Conservation (phyloP, 2,797 vertebrate genomes). For the Sphenopsis melanotis region DNA sequence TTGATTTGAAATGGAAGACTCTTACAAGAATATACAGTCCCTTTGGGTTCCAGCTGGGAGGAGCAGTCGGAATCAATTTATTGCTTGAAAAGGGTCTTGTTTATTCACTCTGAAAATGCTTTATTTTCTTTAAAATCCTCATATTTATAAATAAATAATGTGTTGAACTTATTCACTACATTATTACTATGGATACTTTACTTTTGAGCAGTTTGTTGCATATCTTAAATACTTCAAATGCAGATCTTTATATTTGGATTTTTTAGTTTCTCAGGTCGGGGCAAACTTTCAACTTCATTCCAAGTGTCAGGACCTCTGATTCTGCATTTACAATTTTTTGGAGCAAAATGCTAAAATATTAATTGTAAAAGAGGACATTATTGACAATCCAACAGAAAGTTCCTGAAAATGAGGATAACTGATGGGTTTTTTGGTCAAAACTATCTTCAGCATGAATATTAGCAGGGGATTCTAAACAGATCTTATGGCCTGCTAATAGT, state of each 20-base stretch:
- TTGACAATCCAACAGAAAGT: neutral
- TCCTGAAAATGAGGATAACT: neutral
- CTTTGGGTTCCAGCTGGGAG: constrained; percentile 33
- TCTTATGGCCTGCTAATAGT: neutral
- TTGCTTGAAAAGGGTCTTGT: neutral
- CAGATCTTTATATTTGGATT: neutral
- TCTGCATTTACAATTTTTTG: neutral
- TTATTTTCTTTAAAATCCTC: neutral
- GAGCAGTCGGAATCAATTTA: neutral
- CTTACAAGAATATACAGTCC: constrained; percentile 20
- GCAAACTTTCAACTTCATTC: neutral
- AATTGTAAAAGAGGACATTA: neutral
- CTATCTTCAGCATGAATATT: neutral
- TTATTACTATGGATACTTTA: neutral
- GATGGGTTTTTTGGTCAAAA: neutral
- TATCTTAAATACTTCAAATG: neutral
- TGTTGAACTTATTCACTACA: neutral
- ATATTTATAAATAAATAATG: constrained; percentile 27
- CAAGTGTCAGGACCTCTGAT: neutral
- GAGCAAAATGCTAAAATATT: neutral
- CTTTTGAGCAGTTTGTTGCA: neutral
- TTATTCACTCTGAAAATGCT: constrained; percentile 8
- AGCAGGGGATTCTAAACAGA: neutral
- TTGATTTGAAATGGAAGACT: constrained; percentile 45
- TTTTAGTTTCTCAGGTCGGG: neutral